A percentile compares a stretch with the other conserved stretches of the same genome.
Evolutionary conservation across 1,140 invertebrate genomes (phyloP).

Genomic region (Drosophila orena): DNA sequence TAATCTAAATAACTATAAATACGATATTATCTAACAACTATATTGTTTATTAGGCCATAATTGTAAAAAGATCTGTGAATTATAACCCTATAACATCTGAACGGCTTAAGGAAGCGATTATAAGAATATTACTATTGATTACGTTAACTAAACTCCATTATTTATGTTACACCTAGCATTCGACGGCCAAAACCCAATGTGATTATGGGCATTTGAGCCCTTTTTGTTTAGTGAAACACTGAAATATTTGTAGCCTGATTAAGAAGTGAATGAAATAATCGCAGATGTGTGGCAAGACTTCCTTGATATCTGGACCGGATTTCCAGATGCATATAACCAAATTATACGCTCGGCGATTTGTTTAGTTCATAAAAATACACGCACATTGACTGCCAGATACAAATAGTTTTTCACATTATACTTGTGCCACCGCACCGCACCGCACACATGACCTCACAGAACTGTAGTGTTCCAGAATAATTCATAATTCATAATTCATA

Average conservation of each 20-base stretch:
- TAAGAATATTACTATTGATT: no score
- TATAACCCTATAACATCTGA: no score
- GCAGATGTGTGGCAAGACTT: conserved; percentile 1
- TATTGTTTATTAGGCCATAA: no score
- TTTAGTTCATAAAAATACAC: conserved; percentile 54
- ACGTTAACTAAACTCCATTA: no score
- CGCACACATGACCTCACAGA: conserved; percentile 37
- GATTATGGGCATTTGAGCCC: no score
- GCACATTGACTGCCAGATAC: conserved; percentile 51
- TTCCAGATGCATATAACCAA: conserved; percentile 29
- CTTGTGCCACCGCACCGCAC: conserved; percentile 11
- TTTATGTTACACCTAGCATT: no score
- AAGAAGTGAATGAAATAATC: not conserved
- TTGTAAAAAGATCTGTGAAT: no score
- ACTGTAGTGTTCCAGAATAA: conserved; percentile 3
- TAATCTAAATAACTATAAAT: no score
- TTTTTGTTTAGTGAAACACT: not conserved
- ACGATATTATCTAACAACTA: no score
- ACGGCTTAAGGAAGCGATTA: no score
- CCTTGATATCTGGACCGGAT: conserved; percentile 35
- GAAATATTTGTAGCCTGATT: not conserved
- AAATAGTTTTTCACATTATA: conserved; percentile 43
- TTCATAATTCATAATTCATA: conserved; percentile 32
- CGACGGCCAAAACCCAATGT: no score
- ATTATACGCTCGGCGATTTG: conserved; percentile 30